Base-by-base conservation (phyloP, 2,113 vertebrate species). In the Nannobrachium achirus region DNA sequence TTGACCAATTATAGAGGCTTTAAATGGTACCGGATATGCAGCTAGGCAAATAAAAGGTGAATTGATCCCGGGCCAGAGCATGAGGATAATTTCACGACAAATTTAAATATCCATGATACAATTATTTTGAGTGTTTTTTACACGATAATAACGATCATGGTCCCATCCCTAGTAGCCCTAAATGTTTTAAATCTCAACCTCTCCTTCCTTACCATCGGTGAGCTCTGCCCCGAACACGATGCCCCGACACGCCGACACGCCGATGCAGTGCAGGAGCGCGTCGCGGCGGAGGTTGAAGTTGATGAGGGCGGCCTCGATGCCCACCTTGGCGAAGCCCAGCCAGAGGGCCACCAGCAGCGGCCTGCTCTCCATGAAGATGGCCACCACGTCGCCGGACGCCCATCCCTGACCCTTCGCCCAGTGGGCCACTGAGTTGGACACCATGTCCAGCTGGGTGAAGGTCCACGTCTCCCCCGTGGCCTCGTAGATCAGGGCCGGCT, bases 311-410 rank as follows among this genome's bases (percentile, higher is more conserved):
- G 94, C 94, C 63, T 97, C 95, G 2, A 96, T 80, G 0, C 95
- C 96, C 0, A 92, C 81, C 78, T 96, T 95, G 3, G 95, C 95
- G 78, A 97, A 82, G 13, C 96, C 96, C 9, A 97, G 85, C 95
- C 96, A 97, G 8, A 97, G 90, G 0, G 93, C 95, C n/a, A 98
- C 95, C 1, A 95, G 95, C 25, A 95, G 86, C 0, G 95, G 96
- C 13, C 94, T 88, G 64, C 95, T 95, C 77, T 96, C 96, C 93
- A 96, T 93, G 73, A 96, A 95, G 44, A 98, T 18, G 0, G 96
- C 96, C 3, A 97, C 89, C 63, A 97, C 95, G 1, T 97, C 95
- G 0, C 96, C 96, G 0, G 85, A 63, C 0, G n/a, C 63, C 66
- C 93, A 95, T 15, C 96, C 96, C 48, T 93, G 90, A 73, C 71